Conservation (phyloP, 2,888 invertebrate genomes). For the Nephrotoma guestfalica region DNA sequence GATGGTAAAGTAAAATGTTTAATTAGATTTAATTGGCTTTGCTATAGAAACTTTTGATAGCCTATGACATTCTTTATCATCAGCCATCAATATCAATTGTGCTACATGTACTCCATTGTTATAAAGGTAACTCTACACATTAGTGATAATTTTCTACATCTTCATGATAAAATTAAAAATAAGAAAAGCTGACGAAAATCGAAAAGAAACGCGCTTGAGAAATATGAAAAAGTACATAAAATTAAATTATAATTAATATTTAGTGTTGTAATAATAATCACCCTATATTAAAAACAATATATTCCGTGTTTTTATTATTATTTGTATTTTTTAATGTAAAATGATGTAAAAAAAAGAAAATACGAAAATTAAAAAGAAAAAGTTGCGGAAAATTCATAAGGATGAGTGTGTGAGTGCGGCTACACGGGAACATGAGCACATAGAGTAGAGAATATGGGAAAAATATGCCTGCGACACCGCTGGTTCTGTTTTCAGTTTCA, state of each 20-base stretch:
- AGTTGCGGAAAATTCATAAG: not conserved
- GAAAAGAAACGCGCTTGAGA: not conserved
- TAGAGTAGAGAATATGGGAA: not conserved
- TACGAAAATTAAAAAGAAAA: not conserved
- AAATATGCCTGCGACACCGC: not conserved
- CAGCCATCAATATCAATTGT: not conserved
- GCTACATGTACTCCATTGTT: not conserved
- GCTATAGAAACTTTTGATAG: no score
- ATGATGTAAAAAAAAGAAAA: not conserved
- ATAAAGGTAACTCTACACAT: not conserved
- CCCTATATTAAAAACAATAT: not conserved
- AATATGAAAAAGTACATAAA: not conserved
- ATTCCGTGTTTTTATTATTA: not conserved
- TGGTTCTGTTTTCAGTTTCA: not conserved
- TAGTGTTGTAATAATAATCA: not conserved
- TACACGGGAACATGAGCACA: not conserved
- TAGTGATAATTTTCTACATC: not conserved
- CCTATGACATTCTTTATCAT: not conserved
- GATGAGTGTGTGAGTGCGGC: not conserved
- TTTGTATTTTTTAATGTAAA: not conserved
- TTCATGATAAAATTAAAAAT: not conserved
- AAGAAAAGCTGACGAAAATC: not conserved
- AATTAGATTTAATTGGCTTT: no score
- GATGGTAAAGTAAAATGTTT: no score
- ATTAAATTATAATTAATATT: not conserved